Base-by-base conservation (phyloP, 2,888 invertebrate genomes). In the Aquatica leii region DNA sequence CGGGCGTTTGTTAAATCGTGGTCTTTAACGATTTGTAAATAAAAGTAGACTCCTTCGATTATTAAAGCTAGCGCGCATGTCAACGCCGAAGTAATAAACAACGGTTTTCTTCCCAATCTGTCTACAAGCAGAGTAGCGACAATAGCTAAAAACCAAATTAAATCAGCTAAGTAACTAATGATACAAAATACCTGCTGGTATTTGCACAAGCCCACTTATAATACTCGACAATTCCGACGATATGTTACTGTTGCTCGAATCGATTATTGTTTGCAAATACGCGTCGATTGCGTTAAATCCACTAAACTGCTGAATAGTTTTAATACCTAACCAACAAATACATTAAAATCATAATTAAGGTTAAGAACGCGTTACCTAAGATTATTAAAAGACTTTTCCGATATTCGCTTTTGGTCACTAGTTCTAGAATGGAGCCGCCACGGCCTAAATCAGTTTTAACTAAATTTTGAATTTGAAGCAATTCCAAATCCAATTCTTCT, bases 201-300 rank as follows among this genome's bases (percentile, higher is more conserved):
- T 72, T 67, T 88, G 87, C 12, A 87, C 82, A 12, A 85, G 79
- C 61, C 88, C 87, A 67, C 87, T 83, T 12, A 88, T 80, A 34
- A 88, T 87, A 66, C 87, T 87, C 1, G 84, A 85, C 3, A 82
- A 78, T 0, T 84, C 83, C 0, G 87, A 85, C 0, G 86, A 83
- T 50, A 86, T 78, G 0, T 82, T 83, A 12, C 80, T 77, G 46
- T 83, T 83, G 61, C 84, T 85, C 40, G 85, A 83, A 41, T 83
- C 80, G 53, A 88, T 85, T 65, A 88, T 88, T 21, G 84, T 83
- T 74, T 87, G 86, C 62, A 88, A 82, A 70, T 88, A 88, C 0
- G 87, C 84, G 65, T 87, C 87, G 18, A 88, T 84, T 0, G 87
- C 86, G 2, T 84, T 76, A 21, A 85, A 82, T 5, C 88, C 88